Conservation (phyloP, 2,797 vertebrate genomes). For the Peromyscus attwateri region DNA sequence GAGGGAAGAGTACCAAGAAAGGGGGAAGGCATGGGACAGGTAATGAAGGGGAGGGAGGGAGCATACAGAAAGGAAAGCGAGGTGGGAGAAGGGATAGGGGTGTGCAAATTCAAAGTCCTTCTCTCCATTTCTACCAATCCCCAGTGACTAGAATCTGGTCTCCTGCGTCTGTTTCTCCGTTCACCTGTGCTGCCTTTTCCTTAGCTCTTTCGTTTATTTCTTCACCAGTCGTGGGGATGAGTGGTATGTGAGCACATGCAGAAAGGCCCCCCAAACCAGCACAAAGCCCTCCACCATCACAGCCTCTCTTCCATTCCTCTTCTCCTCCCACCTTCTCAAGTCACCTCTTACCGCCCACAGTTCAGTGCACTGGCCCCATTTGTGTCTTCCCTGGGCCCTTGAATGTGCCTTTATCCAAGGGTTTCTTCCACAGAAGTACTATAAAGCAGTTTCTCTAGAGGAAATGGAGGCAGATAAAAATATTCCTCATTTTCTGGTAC, state of each 20-base stretch:
- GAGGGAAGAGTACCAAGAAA: not conserved
- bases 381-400: not conserved
- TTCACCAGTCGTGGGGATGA: not conserved
- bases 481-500: not conserved
- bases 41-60: too few species aligned
- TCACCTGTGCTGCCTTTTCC: not conserved
- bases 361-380: not conserved
- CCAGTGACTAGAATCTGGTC: not conserved
- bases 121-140: slow-evolving; percentile 6
- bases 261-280: not conserved
- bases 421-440: slow-evolving; percentile 16
- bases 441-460: not conserved
- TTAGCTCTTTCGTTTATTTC: not conserved
- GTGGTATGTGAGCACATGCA: not conserved
- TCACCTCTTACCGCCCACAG: not conserved
- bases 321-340: not conserved
- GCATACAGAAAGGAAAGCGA: too few species aligned
- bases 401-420: not conserved
- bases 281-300: not conserved
- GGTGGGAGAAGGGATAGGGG: too few species aligned
- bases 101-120: slow-evolving; percentile 43
- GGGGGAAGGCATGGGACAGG: too few species aligned
- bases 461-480: slow-evolving; percentile 40
- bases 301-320: not conserved
- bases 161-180: slow-evolving; percentile 2